These are phyloP conservation scores for Hirudinaria manillensis DNA, from an alignment of 2,888 invertebrate species.

Conservation along the genomic window DNA sequence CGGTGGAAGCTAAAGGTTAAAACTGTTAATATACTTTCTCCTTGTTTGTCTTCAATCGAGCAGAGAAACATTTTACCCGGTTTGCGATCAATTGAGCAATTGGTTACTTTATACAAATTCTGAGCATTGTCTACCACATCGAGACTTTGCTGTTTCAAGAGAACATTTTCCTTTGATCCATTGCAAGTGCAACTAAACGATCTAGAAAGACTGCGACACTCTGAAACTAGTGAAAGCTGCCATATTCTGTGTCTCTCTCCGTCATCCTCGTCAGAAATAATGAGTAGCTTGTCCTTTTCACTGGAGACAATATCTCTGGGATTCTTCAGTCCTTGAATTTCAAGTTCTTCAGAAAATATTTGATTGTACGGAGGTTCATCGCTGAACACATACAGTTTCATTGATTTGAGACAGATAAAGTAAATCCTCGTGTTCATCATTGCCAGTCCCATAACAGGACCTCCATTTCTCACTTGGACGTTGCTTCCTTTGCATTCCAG, in stretches of 20 bases:
- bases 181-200: neutral
- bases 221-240: slow-evolving; percentile 5
- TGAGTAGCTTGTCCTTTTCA: neutral
- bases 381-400: slow-evolving; percentile 2
- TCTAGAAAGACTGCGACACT: neutral
- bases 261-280: neutral
- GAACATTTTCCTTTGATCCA: neutral
- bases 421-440: slow-evolving; percentile 12
- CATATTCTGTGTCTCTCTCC: slow-evolving; percentile 6
- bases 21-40: neutral
- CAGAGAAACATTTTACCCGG: neutral
- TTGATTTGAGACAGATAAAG: neutral
- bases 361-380: slow-evolving; percentile 13
- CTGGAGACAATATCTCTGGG: slow-evolving; percentile 1
- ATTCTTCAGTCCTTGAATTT: neutral
- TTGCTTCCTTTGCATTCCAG: neutral
- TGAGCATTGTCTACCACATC: neutral
- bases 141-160: neutral
- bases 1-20: neutral
- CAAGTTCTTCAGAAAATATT: slow-evolving; percentile 13
- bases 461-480: neutral
- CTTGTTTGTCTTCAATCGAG: neutral
- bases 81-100: neutral
- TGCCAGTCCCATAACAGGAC: slow-evolving; percentile 13
- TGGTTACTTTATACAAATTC: neutral